Evolutionary conservation across 2,113 vertebrate species (phyloP).

Genomic region (Podiceps cristatus): DNA sequence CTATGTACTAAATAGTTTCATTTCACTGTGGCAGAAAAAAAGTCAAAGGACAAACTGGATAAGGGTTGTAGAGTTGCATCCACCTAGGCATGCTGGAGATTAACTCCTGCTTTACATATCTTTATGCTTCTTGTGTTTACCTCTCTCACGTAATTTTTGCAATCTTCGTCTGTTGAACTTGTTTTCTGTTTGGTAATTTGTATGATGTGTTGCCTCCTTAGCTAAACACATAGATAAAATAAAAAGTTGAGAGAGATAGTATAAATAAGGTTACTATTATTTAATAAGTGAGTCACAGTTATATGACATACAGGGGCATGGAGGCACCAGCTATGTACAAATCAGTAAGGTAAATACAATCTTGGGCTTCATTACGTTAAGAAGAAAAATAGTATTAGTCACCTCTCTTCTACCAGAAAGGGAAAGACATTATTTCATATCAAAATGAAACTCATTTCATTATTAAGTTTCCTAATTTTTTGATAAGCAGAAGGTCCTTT

Average conservation of each 20-base stretch:
- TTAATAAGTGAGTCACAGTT: conserved; percentile 9
- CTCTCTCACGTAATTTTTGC: neutral
- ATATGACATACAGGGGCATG: neutral
- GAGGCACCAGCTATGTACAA: neutral
- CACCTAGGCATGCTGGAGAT: neutral
- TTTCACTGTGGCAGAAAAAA: neutral
- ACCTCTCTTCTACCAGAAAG: neutral
- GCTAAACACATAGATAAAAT: neutral
- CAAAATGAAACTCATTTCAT: neutral
- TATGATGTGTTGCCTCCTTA: neutral
- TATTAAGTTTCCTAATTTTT: neutral
- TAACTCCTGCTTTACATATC: neutral
- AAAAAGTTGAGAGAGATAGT: neutral
- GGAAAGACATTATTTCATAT: neutral
- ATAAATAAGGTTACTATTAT: neutral
- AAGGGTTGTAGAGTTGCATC: neutral
- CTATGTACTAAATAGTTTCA: too few species aligned
- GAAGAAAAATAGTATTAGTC: neutral
- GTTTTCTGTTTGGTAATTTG: neutral
- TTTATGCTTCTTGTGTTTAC: neutral
- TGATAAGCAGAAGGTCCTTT: neutral
- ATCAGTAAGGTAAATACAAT: neutral
- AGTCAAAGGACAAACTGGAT: neutral
- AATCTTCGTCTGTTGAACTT: accelerated
- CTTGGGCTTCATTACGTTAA: neutral